phyloP scores from a whole-genome alignment of 2,113 vertebrate species.

The Fukomys damarensis region DNA sequence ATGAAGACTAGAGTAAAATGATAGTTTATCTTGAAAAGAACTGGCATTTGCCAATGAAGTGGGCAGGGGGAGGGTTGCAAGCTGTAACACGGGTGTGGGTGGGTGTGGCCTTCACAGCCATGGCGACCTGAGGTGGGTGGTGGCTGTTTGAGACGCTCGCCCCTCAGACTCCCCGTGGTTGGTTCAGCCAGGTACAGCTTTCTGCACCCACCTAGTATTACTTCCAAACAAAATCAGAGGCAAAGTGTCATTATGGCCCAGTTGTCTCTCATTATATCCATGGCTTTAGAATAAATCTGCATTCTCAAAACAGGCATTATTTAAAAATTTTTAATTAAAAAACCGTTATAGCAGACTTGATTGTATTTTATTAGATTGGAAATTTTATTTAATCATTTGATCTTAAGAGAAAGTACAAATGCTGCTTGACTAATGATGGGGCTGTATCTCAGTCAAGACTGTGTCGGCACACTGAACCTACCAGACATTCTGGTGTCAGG shows the following conservation, averaged over 20 bases:
- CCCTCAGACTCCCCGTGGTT: not conserved
- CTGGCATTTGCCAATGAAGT: not conserved
- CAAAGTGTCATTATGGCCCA: not conserved
- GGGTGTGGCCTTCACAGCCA: rapidly evolving
- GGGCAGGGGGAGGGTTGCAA: not conserved
- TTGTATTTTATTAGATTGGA: not conserved
- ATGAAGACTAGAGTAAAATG: not conserved
- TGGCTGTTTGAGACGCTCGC: not conserved
- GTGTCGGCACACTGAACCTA: not conserved
- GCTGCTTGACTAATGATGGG: not conserved
- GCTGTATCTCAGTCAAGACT: too few relatives aligned
- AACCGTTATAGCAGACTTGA: not conserved
- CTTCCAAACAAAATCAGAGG: not conserved
- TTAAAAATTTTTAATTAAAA: not conserved
- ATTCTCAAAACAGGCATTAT: not conserved
- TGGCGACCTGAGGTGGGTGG: not conserved
- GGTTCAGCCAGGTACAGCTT: not conserved
- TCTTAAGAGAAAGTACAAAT: not conserved
- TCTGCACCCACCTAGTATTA: not conserved
- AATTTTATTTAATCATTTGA: slow-evolving; percentile 33
- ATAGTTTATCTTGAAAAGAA: not conserved
- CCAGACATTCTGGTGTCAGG: not conserved
- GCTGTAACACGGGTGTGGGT: too few relatives aligned
- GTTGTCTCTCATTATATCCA: not conserved
- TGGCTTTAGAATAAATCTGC: slow-evolving; percentile 1